These are phyloP conservation scores for Catharus minimus DNA, from an alignment of 2,113 vertebrate genomes.

Conservation along the genomic window DNA sequence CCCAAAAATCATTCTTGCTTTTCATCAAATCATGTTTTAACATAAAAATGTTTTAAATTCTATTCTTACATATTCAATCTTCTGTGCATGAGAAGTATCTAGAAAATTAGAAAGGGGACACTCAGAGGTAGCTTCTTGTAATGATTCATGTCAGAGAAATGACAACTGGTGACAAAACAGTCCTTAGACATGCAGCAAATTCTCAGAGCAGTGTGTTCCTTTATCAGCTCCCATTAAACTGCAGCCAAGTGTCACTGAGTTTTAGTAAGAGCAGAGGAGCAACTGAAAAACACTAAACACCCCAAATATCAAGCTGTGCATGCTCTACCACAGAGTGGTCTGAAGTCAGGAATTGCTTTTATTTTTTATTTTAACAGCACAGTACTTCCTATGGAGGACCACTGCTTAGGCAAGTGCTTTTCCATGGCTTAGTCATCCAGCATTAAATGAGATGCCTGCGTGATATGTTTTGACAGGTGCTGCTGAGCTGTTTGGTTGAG, in stretches of 20 bases:
- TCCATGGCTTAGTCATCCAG: constrained; percentile 24
- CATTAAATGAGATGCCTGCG: constrained; percentile 11
- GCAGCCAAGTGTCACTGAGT: neutral
- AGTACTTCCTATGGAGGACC: neutral
- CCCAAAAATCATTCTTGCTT: neutral
- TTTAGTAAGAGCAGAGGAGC: neutral
- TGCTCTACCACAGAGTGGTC: neutral
- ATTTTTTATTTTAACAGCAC: neutral
- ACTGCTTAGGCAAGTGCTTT: constrained; percentile 23
- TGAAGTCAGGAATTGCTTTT: neutral
- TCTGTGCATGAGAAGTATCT: neutral
- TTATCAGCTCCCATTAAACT: neutral
- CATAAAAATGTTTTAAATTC: neutral
- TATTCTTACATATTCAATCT: neutral
- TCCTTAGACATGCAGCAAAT: neutral
- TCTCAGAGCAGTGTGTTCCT: neutral
- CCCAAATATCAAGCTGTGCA: neutral
- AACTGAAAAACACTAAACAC: neutral
- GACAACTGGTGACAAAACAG: neutral
- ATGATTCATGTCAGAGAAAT: neutral
- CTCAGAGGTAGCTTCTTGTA: neutral
- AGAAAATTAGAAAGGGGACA: neutral
- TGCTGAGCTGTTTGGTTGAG: constrained; percentile 34
- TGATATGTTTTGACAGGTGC: constrained; percentile 51
- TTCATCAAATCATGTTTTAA: neutral